Base-by-base conservation (phyloP, 2,113 vertebrate genomes). In the Pedionomus torquatus region DNA sequence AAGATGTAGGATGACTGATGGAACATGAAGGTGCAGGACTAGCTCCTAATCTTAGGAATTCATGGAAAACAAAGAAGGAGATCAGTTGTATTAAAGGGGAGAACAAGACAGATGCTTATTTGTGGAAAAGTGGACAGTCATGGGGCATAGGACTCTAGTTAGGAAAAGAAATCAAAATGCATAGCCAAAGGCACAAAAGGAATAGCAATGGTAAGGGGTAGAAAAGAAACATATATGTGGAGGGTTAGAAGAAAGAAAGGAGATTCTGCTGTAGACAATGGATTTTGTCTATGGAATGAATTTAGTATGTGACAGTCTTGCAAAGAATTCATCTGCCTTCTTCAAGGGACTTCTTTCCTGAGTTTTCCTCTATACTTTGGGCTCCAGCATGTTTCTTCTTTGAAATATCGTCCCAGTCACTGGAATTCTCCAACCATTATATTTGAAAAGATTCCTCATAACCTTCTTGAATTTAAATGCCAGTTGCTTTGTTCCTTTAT, bases 91-190 rank as follows among this genome's bases (percentile, higher is more conserved):
- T 28, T 2, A 14, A 57, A 78, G 25, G 10, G 7, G n/a, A 71
- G 17, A 5, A 2, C 20, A 75, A 54, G 26, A 66, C 5, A 66
- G 5, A 16, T 55, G 8, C 11, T 52, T 58, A 7, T 54, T 24
- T 82, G 35, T 70, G 35, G 41, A 54, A 51, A 26, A 23, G 8
- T 19, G 19, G 17, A 18, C 30, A 84, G 54, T 33, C 3, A 0
- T 1, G 0, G 35, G 12, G 9, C 2, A 20, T 11, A 39, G 54
- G 52, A n/a, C 6, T 28, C 12, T 4, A 33, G 24, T 41, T 24
- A 46, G 43, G 68, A 72, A 89, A 49, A 76, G 8, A 17, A 80
- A 88, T 39, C 23, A 21, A 86, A 70, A 78, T 28, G 13, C 28
- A 43, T 15, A 46, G 2, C 7, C 3, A n/a, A 31, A 65, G 13